Base-by-base conservation (phyloP, 1,140 invertebrate genomes). In the Scaptomyza montana region DNA sequence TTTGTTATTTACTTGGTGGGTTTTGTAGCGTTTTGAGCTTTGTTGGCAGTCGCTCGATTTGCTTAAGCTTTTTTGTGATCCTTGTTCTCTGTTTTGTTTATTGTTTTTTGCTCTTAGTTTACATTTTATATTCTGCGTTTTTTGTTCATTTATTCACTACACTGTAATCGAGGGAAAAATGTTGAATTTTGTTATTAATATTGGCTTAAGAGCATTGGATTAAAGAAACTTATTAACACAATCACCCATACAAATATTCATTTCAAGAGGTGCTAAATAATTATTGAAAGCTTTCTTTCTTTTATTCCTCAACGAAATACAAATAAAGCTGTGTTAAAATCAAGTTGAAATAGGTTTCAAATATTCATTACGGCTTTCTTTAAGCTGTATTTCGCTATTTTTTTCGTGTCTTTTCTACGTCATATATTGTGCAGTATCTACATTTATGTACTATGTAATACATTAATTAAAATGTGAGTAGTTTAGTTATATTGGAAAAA, bases 71-170 rank as follows among this genome's bases (percentile, higher is more conserved):
- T 8, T 36, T 36, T 36, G 33, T 36, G 33, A 36, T 36, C 33
- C 33, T 33, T 2, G 30, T 33, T 36, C 33, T 36, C 33, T 36
- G 7, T 60, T 33, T 53, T 25, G 5, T 50, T 49, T 2, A 33
- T 39, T 57, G 60, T 45, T 39, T 46, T 43, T 51, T 16, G 51
- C n/a, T n/a, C n/a, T 79, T 63, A 87, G 82, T 87, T 73, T 82
- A 87, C 82, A 87, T 87, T 66, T 68, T 77, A 70, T 16, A 16
- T 16, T 16, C 16, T 16, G 16, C 16, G 16, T 0, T 16, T 16
- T 16, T 16, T 68, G 74, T 50, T 75, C 61, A 80, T 78, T 77
- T 74, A 71, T 49, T 74, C 45, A 51, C 57, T 66, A 55, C 55
- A 80, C 78, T 80, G 64, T 19, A 77, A 36, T 4, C 45, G 13